Percentiles rank a stretch among this genome's conserved stretches.
These are phyloP conservation scores for Eupithecia inturbata DNA, from an alignment of 2,888 invertebrate species.

Conservation along the genomic window DNA sequence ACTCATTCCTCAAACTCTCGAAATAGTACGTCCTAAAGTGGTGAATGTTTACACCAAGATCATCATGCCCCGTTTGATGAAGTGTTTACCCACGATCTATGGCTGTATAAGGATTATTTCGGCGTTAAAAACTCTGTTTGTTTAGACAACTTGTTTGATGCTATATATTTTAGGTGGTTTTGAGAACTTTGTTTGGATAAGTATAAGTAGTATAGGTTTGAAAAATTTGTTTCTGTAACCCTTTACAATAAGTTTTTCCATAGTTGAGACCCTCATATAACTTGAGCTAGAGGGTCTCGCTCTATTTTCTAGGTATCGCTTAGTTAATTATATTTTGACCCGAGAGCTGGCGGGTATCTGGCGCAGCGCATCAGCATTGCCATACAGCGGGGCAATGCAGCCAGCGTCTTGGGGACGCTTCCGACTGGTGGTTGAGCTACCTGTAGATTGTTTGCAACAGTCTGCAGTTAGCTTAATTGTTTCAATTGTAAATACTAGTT, in stretches of 20 bases:
- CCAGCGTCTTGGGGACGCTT: too few species aligned
- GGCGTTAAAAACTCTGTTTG: constrained; percentile 45
- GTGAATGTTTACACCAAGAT: constrained; percentile 50
- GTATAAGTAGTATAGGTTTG: neutral
- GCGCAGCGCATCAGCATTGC: too few species aligned
- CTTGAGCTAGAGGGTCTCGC: too few species aligned
- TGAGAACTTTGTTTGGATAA: neutral
- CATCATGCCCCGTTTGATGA: constrained; percentile 44
- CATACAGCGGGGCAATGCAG: too few species aligned
- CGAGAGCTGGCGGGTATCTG: too few species aligned
- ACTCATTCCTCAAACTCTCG: constrained; percentile 37
- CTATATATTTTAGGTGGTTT: constrained; percentile 12
- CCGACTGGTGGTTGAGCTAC: too few species aligned
- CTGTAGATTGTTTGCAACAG: too few species aligned
- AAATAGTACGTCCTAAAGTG: constrained; percentile 54
- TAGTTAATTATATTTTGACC: too few species aligned
- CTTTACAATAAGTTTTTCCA: neutral
- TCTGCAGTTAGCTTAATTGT: too few species aligned
- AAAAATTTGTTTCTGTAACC: too few species aligned
- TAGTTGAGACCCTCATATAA: neutral
- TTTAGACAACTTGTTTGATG: constrained; percentile 30
- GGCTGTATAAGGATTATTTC: constrained; percentile 43
- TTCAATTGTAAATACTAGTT: too few species aligned
- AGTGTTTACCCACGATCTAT: constrained; percentile 45
- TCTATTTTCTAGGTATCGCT: too few species aligned